A percentile compares a stretch with the other conserved stretches of the same genome.
Evolutionary conservation across 2,113 vertebrate species (phyloP).

Genomic region (Ailurus styani): DNA sequence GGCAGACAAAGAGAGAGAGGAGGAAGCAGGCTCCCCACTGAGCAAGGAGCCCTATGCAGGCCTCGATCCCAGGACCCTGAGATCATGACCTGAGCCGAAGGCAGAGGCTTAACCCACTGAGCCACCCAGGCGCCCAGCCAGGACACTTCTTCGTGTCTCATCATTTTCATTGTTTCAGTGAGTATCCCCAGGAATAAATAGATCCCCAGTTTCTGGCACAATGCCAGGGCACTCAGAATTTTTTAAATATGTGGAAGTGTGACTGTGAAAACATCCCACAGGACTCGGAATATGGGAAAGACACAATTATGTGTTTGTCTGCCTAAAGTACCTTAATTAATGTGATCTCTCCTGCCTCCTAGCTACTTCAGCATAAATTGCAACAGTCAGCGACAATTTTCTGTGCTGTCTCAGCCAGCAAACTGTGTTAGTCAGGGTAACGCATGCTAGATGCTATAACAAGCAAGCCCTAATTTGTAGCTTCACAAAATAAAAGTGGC

Average conservation of each 20-base stretch:
- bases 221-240: no score
- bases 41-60: no score
- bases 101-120: no score
- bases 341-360: background rate
- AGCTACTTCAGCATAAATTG: no score
- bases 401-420: background rate
- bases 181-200: background rate
- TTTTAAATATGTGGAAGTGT: background rate
- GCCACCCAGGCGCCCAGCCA: no score
- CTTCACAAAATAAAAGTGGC: background rate
- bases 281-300: background rate
- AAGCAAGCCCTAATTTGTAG: background rate
- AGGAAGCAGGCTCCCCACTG: no score
- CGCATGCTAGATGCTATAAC: background rate
- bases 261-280: background rate
- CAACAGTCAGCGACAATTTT: background rate
- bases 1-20: no score
- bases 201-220: background rate
- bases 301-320: background rate
- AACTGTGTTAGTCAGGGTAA: background rate
- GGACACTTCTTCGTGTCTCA: no score
- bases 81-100: no score
- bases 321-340: background rate
- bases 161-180: background rate
- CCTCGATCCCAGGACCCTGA: no score